These are phyloP conservation scores for Zosterops borbonicus DNA, from an alignment of 2,113 vertebrate genomes.

Conservation along the genomic window DNA sequence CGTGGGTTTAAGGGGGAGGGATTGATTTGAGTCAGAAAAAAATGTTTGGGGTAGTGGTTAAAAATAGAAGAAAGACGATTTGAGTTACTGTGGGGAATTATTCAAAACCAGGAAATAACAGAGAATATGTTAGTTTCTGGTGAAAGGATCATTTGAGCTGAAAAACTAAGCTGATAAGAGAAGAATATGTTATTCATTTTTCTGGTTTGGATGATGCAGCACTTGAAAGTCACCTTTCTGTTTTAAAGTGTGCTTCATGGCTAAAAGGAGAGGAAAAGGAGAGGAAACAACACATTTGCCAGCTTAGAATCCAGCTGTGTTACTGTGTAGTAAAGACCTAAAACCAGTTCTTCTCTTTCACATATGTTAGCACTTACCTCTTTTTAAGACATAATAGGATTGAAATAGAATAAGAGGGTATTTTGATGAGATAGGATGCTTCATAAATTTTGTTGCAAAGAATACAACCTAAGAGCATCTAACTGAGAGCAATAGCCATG, in stretches of 20 bases:
- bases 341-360: background rate
- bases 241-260: background rate
- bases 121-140: background rate
- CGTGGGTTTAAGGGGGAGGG: background rate
- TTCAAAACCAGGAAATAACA: background rate
- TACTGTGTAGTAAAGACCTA: background rate
- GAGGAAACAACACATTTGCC: background rate
- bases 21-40: background rate
- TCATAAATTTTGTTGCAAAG: background rate
- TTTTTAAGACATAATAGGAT: background rate
- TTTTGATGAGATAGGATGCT: background rate
- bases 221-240: background rate
- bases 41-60: background rate
- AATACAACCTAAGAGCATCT: background rate
- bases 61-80: background rate
- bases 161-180: background rate
- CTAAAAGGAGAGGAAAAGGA: background rate
- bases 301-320: background rate
- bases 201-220: background rate
- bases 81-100: background rate
- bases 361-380: background rate
- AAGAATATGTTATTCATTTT: background rate
- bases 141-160: background rate
- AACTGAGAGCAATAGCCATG: background rate
- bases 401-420: background rate